Percentiles rank a stretch among this genome's conserved stretches.
Conservation (phyloP, 2,113 vertebrate genomes). For the Lipotes vexillifer region DNA sequence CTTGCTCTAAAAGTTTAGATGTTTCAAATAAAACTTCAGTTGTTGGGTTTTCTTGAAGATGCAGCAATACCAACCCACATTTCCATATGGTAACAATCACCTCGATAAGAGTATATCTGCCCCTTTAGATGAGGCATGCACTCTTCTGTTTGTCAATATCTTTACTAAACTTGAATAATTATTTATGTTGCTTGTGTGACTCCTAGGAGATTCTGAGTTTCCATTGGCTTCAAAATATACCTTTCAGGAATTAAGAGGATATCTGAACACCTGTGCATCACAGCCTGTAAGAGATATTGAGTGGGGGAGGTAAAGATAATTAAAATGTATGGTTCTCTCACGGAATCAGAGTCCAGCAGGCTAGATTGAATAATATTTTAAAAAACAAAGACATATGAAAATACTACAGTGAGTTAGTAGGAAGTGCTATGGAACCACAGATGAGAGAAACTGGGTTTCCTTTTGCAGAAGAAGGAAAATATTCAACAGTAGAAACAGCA, state of each 20-base stretch:
- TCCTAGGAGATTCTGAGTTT: neutral
- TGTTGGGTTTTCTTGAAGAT: neutral
- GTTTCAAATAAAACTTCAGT: neutral
- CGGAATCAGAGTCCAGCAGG: neutral
- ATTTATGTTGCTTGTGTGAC: neutral
- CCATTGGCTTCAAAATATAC: neutral
- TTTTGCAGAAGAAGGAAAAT: neutral
- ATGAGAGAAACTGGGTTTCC: neutral
- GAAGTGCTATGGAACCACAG: neutral
- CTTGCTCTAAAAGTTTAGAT: neutral
- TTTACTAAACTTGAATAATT: neutral
- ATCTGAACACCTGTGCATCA: neutral
- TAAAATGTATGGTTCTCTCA: neutral
- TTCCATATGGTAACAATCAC: neutral
- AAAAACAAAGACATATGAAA: neutral
- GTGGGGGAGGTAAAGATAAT: neutral
- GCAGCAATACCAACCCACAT: accelerated
- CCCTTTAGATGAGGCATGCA: neutral
- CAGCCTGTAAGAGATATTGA: neutral
- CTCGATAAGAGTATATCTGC: neutral
- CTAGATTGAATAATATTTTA: neutral
- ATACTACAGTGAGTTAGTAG: neutral
- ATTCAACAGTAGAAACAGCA: neutral
- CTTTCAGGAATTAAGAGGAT: neutral
- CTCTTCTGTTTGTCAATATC: neutral